phyloP scores from a whole-genome alignment of 2,797 vertebrate genomes.

The Meda fulgida region DNA sequence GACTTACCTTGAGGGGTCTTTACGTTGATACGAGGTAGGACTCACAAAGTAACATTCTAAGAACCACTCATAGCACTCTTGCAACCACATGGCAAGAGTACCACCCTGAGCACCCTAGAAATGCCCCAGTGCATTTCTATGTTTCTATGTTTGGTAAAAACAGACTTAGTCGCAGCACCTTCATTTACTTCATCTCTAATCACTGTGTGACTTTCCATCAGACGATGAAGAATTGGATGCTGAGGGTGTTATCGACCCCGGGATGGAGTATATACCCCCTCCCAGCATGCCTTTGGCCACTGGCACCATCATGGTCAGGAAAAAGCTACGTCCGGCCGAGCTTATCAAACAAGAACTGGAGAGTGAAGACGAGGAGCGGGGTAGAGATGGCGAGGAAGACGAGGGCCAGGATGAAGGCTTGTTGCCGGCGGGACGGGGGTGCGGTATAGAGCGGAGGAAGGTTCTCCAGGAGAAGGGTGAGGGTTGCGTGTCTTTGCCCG shows the following conservation, averaged over 20 bases:
- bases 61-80: background rate
- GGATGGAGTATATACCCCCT: constrained; percentile 91
- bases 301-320: constrained; percentile 73
- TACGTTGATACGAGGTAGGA: background rate
- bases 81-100: background rate
- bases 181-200: background rate
- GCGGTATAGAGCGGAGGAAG: constrained; percentile 75
- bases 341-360: constrained; percentile 93
- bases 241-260: constrained; percentile 93
- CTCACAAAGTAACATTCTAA: background rate
- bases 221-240: constrained; percentile 94
- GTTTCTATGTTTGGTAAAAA: background rate
- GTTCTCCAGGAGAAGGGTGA: constrained; percentile 67
- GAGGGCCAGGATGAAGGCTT: constrained; percentile 69
- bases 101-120: background rate
- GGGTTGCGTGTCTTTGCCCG: constrained; percentile 13
- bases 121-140: background rate
- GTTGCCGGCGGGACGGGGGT: constrained; percentile 47
- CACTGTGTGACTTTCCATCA: constrained; percentile 61
- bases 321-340: constrained; percentile 81
- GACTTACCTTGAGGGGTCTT: background rate
- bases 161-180: background rate
- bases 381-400: constrained; percentile 76
- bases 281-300: constrained; percentile 67
- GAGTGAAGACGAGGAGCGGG: constrained; percentile 88